Evolutionary conservation across 2,113 vertebrate genomes (phyloP).

Genomic region (Sander vitreus): DNA sequence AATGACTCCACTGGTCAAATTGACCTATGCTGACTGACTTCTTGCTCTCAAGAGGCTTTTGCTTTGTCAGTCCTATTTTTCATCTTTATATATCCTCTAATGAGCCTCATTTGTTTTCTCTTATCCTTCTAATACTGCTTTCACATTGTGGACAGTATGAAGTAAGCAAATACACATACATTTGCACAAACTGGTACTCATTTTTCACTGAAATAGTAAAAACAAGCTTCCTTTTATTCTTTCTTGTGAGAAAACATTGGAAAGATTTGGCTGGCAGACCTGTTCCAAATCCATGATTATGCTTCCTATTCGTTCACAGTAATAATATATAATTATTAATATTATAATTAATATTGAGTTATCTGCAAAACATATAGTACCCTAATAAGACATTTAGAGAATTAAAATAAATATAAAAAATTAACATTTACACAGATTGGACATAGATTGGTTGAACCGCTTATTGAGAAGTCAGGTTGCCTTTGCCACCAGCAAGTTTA

Average conservation of each 20-base stretch:
- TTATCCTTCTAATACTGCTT: slow-evolving; percentile 11
- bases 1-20: slow-evolving; percentile 1
- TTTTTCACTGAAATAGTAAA: background rate
- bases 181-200: background rate
- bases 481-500: slow-evolving; percentile 29
- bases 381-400: slow-evolving; percentile 7
- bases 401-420: slow-evolving; percentile 5
- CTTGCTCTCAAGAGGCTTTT: slow-evolving; percentile 19
- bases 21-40: background rate
- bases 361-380: slow-evolving; percentile 9
- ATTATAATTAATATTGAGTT: slow-evolving; percentile 3
- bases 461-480: slow-evolving; percentile 3
- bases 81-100: background rate
- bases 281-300: slow-evolving; percentile 8
- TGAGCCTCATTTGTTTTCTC: slow-evolving; percentile 9
- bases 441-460: background rate
- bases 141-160: background rate
- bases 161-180: background rate
- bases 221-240: background rate
- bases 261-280: background rate
- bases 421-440: background rate
- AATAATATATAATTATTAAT: background rate
- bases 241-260: background rate
- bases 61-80: slow-evolving; percentile 1
- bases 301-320: slow-evolving; percentile 15